These are phyloP conservation scores for Tamandua tetradactyla DNA, from an alignment of 2,797 vertebrate species.

Conservation along the genomic window DNA sequence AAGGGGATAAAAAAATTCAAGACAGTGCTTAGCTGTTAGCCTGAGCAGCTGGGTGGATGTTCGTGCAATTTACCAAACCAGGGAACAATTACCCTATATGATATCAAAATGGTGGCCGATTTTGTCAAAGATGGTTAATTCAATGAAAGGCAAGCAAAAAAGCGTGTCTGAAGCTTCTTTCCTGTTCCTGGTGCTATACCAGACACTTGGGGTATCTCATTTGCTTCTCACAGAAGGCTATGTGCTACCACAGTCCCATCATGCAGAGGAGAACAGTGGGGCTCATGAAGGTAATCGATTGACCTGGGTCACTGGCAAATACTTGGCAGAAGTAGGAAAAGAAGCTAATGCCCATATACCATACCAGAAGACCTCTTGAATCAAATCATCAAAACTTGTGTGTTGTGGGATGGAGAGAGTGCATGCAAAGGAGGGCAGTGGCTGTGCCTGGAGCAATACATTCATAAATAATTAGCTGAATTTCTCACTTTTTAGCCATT, in stretches of 20 bases:
- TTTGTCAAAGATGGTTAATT: not conserved
- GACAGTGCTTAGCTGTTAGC: not conserved
- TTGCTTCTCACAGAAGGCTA: not conserved
- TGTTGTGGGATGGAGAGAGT: not conserved
- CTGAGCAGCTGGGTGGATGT: not conserved
- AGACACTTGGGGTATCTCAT: not conserved
- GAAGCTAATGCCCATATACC: not conserved
- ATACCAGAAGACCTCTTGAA: not conserved
- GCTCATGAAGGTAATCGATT: not conserved
- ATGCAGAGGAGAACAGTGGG: not conserved
- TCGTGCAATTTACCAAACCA: not conserved
- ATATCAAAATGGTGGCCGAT: not conserved
- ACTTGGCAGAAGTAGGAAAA: not conserved
- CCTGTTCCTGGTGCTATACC: not conserved
- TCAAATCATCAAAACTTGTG: not conserved
- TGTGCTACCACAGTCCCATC: not conserved
- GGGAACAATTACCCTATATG: not conserved
- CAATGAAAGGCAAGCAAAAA: not conserved
- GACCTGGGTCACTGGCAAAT: not conserved
- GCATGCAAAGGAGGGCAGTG: not conserved
- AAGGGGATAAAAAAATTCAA: not conserved
- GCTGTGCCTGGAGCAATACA: not conserved
- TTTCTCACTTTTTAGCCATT: conserved; percentile 35
- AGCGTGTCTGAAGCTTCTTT: not conserved
- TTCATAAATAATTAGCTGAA: not conserved